Conservation (phyloP, 2,888 invertebrate genomes). For the Candidula unifasciata region DNA sequence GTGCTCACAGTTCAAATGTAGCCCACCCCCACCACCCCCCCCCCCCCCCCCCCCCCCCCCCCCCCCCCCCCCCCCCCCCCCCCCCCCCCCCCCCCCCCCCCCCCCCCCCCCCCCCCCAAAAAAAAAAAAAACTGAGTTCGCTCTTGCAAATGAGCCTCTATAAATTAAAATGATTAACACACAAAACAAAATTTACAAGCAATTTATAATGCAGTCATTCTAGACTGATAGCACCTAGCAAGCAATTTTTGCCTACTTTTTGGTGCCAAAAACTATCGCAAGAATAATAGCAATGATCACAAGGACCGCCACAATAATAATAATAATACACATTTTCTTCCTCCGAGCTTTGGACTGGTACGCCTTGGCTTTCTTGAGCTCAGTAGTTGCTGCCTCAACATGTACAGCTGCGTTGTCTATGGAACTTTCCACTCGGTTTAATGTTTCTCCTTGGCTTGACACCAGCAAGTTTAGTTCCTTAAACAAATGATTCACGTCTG, state of each 20-base stretch:
- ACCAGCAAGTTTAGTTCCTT: slow-evolving; percentile 69
- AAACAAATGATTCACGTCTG: slow-evolving; percentile 68
- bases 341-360: slow-evolving; percentile 59
- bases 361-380: slow-evolving; percentile 61
- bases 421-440: slow-evolving; percentile 65
- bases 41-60: too few relatives aligned
- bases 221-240: too few relatives aligned
- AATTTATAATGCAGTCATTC: too few relatives aligned
- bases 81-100: too few relatives aligned
- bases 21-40: too few relatives aligned
- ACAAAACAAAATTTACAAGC: too few relatives aligned
- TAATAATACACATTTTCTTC: slow-evolving; percentile 62
- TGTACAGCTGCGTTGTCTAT: slow-evolving; percentile 58
- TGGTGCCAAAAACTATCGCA: slow-evolving; percentile 40
- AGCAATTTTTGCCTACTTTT: not conserved
- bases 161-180: too few relatives aligned
- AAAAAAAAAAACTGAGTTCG: too few relatives aligned
- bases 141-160: too few relatives aligned
- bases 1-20: too few relatives aligned
- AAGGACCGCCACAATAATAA: slow-evolving; percentile 59
- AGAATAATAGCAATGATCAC: slow-evolving; percentile 64
- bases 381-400: slow-evolving; percentile 60
- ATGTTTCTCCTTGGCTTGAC: slow-evolving; percentile 66
- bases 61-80: too few relatives aligned
- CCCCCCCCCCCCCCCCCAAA: too few relatives aligned